Evolutionary conservation across 2,113 vertebrate species (phyloP), one percentile per base, ranked within the genome.

Genomic region (Oreochromis spilurus): DNA sequence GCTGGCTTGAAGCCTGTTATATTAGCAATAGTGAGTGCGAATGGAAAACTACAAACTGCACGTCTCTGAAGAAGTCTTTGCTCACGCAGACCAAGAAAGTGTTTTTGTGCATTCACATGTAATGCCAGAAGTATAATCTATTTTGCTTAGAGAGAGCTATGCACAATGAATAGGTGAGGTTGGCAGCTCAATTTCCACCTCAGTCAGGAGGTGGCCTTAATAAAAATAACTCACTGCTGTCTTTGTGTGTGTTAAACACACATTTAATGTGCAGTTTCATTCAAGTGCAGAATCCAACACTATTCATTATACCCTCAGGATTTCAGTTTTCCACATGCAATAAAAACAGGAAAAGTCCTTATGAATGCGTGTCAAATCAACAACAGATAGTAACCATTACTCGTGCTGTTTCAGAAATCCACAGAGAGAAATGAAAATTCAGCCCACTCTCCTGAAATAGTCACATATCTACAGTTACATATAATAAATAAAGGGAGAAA

Each of bases 131-230:
- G 38, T 38, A 17, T 26, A 4, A 24, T 24, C 12, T 8, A 0
- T 40, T 0, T 9, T 9, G 36, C 7, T 24, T 24, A 24, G 12
- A 24, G 3, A 21, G 12, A 45, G 8, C 9, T 26, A 0, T 1
- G 38, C 3, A 26, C n/a, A 16, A 3, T 10, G 38, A 72, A 26
- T 3, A 43, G 58, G 34, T 67, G 36, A 24, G 4, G 50, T 4
- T 9, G 19, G 19, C 52, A 21, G 38, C 34, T 70, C 12, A 1
- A 9, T 43, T 24, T 43, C 5, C 65, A 16, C 38, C 36, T 16
- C 24, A 2, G 38, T 72, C 14, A 72, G 38, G 21, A 45, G 65
- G 36, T 38, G 34, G 34, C 4, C 36, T 40, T 13, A 70, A 13
- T 24, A 21, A 9, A 43, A 70, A 43, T 4, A 43, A 1, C n/a